Evolutionary conservation across 1,140 invertebrate genomes (phyloP).

Genomic region (Stegodyphus dumicola): DNA sequence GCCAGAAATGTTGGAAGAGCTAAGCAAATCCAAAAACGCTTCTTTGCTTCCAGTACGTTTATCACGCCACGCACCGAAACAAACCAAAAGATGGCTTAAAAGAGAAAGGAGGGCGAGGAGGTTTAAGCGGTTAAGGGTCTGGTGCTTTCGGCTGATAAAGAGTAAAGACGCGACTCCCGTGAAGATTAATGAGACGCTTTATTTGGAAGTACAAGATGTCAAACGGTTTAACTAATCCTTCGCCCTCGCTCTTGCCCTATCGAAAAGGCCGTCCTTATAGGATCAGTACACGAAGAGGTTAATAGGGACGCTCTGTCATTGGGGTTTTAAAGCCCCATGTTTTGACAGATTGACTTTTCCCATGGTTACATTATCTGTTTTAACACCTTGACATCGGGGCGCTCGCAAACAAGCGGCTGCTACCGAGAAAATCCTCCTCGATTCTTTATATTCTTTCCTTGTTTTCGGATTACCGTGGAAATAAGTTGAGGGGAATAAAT

Average conservation of each 20-base stretch:
- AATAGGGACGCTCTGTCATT: slow-evolving; percentile 59
- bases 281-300: slow-evolving; percentile 41
- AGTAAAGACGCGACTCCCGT: slow-evolving; percentile 19
- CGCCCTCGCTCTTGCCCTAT: slow-evolving; percentile 1
- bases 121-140: slow-evolving; percentile 47
- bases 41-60: no score
- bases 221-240: slow-evolving; percentile 56
- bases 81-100: slow-evolving; percentile 8
- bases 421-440: slow-evolving; percentile 20
- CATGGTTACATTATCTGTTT: slow-evolving; percentile 60
- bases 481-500: slow-evolving; percentile 40
- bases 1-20: no score
- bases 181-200: slow-evolving; percentile 57
- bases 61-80: not conserved
- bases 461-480: slow-evolving; percentile 55
- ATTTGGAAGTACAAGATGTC: slow-evolving; percentile 61
- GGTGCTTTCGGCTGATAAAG: slow-evolving; percentile 39
- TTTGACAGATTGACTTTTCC: slow-evolving; percentile 61
- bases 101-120: not conserved
- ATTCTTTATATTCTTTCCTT: slow-evolving; percentile 59
- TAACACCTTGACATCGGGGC: slow-evolving; percentile 55
- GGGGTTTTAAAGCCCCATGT: slow-evolving; percentile 49
- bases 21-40: no score
- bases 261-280: slow-evolving; percentile 6
- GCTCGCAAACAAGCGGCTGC: slow-evolving; percentile 30